phyloP scores from a whole-genome alignment of 2,888 invertebrate genomes.

The Branchipolynoe longqiensis region DNA sequence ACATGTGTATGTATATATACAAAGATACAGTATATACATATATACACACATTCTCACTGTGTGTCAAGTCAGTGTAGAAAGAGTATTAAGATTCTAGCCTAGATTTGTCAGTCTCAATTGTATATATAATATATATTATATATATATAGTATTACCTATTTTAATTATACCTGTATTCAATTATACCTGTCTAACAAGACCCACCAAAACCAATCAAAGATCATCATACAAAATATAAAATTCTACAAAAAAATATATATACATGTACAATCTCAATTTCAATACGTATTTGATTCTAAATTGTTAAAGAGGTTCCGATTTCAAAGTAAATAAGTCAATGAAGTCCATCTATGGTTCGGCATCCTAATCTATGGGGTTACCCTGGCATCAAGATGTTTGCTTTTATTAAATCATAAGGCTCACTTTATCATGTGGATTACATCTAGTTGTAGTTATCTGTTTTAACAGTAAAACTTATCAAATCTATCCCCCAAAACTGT shows the following conservation, averaged over 20 bases:
- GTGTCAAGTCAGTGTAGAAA: slow-evolving; percentile 29
- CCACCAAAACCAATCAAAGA: slow-evolving; percentile 49
- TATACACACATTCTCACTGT: slow-evolving; percentile 5
- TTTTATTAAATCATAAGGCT: slow-evolving; percentile 1
- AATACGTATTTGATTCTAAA: slow-evolving; percentile 40
- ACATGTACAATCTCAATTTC: slow-evolving; percentile 51
- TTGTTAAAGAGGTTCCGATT: not conserved
- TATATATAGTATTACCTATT: slow-evolving; percentile 44
- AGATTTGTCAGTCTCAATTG: slow-evolving; percentile 26
- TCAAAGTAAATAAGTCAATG: not conserved
- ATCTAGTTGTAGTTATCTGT: not conserved
- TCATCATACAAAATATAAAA: slow-evolving; percentile 50
- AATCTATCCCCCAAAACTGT: not conserved
- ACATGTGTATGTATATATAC: slow-evolving; percentile 51
- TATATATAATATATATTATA: slow-evolving; percentile 46
- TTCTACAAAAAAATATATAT: slow-evolving; percentile 49
- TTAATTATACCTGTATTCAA: slow-evolving; percentile 40
- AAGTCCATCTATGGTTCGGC: not conserved
- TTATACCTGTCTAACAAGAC: slow-evolving; percentile 37
- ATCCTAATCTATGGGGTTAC: not conserved
- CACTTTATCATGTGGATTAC: not conserved
- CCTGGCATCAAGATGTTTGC: slow-evolving; percentile 1
- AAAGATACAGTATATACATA: slow-evolving; percentile 49
- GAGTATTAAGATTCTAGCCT: slow-evolving; percentile 42
- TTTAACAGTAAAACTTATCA: not conserved